These are phyloP conservation scores for Morpho helenor DNA, from an alignment of 2,888 invertebrate species.

Conservation along the genomic window DNA sequence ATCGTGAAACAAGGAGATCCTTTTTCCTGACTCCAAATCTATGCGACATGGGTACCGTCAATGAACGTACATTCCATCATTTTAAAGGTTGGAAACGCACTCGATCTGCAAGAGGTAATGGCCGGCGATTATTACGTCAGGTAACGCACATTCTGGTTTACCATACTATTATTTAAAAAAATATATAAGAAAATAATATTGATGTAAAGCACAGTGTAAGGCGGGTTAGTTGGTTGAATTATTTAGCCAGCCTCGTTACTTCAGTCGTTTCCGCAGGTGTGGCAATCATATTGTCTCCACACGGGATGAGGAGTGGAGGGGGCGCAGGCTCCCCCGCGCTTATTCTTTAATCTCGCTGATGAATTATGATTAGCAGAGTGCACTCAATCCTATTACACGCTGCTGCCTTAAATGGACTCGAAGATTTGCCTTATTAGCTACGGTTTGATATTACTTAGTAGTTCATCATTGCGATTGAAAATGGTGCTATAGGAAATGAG, in stretches of 20 bases:
- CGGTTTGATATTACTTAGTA: constrained; percentile 1
- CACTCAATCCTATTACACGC: constrained; percentile 73
- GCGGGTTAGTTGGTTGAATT: constrained; percentile 63
- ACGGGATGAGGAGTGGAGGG: constrained; percentile 32
- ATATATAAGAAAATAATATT: constrained; percentile 13
- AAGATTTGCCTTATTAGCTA: constrained; percentile 49
- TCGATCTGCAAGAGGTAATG: too few relatives aligned
- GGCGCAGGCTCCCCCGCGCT: constrained; percentile 48
- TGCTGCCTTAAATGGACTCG: constrained; percentile 49
- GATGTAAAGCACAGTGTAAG: constrained; percentile 48
- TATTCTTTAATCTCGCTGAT: constrained; percentile 78
- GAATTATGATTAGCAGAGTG: constrained; percentile 78
- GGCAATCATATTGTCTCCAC: constrained; percentile 75
- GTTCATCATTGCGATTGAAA: constrained; percentile 2
- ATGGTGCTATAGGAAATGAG: not conserved
- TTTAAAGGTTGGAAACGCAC: too few relatives aligned
- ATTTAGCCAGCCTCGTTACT: constrained; percentile 76
- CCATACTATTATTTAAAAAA: not conserved
- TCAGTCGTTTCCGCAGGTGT: constrained; percentile 76
- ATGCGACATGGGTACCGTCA: too few relatives aligned
- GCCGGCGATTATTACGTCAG: too few relatives aligned
- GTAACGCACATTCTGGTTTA: too few relatives aligned
- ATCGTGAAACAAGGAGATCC: too few relatives aligned
- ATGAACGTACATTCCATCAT: too few relatives aligned
- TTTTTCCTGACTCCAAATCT: too few relatives aligned